Evolutionary conservation across 2,888 invertebrate species (phyloP).

Genomic region (Falcaria lacertinaria): DNA sequence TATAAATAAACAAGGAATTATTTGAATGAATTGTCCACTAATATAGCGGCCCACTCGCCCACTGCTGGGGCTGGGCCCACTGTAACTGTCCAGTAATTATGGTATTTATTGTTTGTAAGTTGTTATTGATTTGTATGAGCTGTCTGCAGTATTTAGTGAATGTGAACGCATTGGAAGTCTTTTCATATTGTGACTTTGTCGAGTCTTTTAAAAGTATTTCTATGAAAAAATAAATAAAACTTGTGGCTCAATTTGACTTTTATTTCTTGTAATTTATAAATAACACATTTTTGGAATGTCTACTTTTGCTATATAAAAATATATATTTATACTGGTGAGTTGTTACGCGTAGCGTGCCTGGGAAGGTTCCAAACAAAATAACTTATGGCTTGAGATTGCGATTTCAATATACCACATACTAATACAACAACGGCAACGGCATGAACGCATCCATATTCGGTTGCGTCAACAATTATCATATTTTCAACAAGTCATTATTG

Average conservation of each 20-base stretch:
- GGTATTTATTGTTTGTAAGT: constrained; percentile 74
- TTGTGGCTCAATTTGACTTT: constrained; percentile 61
- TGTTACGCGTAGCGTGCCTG: too few relatives aligned
- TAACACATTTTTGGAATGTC: not conserved
- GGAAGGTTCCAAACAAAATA: too few relatives aligned
- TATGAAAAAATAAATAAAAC: constrained; percentile 72
- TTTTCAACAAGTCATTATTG: too few relatives aligned
- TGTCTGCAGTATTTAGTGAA: constrained; percentile 68
- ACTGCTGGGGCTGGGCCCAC: too few relatives aligned
- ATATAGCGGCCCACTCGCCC: constrained; percentile 12
- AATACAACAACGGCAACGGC: too few relatives aligned
- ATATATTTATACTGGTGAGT: too few relatives aligned
- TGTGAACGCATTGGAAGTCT: constrained; percentile 64
- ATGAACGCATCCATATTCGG: too few relatives aligned
- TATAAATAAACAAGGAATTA: constrained; percentile 54
- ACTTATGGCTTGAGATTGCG: not conserved
- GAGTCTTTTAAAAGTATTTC: constrained; percentile 77
- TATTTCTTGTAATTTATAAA: constrained; percentile 28
- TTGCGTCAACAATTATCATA: too few relatives aligned
- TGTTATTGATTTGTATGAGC: constrained; percentile 70
- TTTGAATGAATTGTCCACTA: constrained; percentile 71
- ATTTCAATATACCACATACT: not conserved
- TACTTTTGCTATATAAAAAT: too few relatives aligned
- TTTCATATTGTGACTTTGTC: constrained; percentile 76
- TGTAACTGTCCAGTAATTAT: constrained; percentile 46